Base-by-base conservation (phyloP, 1,140 invertebrate species). In the Streblospio benedicti region DNA sequence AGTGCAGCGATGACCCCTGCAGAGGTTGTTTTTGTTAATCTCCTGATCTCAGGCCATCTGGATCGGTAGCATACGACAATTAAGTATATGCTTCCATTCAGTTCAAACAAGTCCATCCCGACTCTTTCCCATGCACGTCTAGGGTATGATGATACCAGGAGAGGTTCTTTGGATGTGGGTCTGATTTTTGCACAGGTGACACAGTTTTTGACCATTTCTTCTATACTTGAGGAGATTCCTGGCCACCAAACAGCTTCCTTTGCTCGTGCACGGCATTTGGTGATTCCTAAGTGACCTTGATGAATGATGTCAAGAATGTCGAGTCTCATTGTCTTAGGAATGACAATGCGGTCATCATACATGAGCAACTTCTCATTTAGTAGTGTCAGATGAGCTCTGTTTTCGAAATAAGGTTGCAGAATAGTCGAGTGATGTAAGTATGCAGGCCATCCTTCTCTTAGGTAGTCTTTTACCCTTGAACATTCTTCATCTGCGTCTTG, bases 241-340 rank as follows among this genome's bases (percentile, higher is more conserved):
- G 61, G 60, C 66, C 64, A 68, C 56, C 59, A 66, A 2, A 68
- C 18, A 25, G 43, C 23, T 20, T 49, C 30, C 31, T 57, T 53
- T 9, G 66, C 64, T 20, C 32, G 51, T 23, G 23, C 30, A 18
- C 52, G 30, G 28, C 62, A 66, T 52, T 68, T 64, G 0, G 30
- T 28, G 16, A 65, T 51, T 5, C 62, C 61, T 41, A 49, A 49
- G 50, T 66, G 59, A 33, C 49, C 57, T 51, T 60, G 49, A 33
- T 65, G 63, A 20, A 67, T 18, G 18, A 31, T 44, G 2, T 60
- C 20, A 18, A 44, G 18, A 45, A 60, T 60, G 41, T 38, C 57
- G 32, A 25, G 18, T 18, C 50, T 2, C 49, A 47, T 52, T 25
- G 27, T 14, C 5, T 28, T 18, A 6, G 43, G 61, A 38, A 57